Conservation (phyloP, 2,888 invertebrate genomes). For the Agrotis exclamationis region DNA sequence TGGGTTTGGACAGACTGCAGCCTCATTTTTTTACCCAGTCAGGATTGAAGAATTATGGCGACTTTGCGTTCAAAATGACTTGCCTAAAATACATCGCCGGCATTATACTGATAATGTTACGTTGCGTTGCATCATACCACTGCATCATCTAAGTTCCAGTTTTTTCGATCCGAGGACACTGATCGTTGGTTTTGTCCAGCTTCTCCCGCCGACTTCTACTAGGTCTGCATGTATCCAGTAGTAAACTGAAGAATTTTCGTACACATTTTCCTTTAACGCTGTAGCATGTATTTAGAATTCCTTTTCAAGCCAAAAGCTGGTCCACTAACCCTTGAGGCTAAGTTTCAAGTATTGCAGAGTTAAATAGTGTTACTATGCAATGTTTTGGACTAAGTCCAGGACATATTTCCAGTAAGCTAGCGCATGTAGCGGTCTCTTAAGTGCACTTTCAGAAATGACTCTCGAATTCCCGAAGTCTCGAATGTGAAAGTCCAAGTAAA, state of each 20-base stretch:
- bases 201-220: no score
- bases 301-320: conserved; percentile 8
- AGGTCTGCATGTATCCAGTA: not conserved
- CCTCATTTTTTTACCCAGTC: no score
- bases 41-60: no score
- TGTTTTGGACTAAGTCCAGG: conserved; percentile 38
- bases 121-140: no score
- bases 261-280: not conserved
- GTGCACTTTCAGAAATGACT: conserved; percentile 19
- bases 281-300: not conserved
- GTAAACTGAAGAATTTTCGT: conserved; percentile 12
- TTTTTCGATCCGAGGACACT: no score
- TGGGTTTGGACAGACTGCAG: no score
- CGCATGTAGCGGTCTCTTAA: conserved; percentile 7
- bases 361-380: conserved; percentile 28
- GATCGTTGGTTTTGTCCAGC: no score
- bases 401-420: not conserved
- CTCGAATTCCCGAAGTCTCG: conserved; percentile 10
- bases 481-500: conserved; percentile 2
- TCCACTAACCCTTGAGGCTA: not conserved
- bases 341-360: conserved; percentile 12
- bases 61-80: no score
- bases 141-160: no score
- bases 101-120: no score
- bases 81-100: no score